These are phyloP conservation scores for Gallinago media DNA, from an alignment of 2,113 vertebrate genomes.

Conservation along the genomic window DNA sequence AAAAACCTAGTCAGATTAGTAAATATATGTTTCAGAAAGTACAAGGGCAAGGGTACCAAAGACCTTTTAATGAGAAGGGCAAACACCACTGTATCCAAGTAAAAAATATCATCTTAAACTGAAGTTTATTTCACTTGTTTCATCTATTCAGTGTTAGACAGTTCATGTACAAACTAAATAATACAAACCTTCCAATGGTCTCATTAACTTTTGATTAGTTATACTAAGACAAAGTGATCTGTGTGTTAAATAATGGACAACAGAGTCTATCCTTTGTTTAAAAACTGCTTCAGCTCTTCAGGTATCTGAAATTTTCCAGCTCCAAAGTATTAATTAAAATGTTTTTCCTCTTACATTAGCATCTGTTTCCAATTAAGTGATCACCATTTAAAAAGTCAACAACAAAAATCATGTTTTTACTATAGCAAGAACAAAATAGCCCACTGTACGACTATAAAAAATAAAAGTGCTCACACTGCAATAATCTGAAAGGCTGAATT, in stretches of 20 bases:
- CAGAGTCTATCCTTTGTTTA: not conserved
- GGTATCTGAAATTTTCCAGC: conserved; percentile 38
- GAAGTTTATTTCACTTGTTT: not conserved
- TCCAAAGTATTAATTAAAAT: conserved; percentile 65
- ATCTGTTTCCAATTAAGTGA: conserved; percentile 74
- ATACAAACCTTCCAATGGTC: not conserved
- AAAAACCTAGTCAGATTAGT: not conserved
- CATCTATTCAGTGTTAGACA: not conserved
- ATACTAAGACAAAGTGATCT: not conserved
- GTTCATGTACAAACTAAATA: not conserved
- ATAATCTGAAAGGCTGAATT: conserved; percentile 45
- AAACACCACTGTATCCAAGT: not conserved
- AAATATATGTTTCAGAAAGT: not conserved
- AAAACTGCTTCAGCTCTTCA: not conserved
- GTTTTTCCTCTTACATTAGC: conserved; percentile 46
- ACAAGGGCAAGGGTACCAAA: not conserved
- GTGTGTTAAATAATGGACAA: not conserved
- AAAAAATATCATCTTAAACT: not conserved
- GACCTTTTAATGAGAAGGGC: not conserved
- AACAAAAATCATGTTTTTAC: conserved; percentile 42
- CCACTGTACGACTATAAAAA: conserved; percentile 54
- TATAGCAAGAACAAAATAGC: conserved; percentile 44
- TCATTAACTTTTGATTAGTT: conserved; percentile 12
- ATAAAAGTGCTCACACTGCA: conserved; percentile 34
- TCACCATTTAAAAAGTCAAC: conserved; percentile 66